Conservation (phyloP, 2,113 vertebrate species). For the Rhinopithecus roxellana region DNA sequence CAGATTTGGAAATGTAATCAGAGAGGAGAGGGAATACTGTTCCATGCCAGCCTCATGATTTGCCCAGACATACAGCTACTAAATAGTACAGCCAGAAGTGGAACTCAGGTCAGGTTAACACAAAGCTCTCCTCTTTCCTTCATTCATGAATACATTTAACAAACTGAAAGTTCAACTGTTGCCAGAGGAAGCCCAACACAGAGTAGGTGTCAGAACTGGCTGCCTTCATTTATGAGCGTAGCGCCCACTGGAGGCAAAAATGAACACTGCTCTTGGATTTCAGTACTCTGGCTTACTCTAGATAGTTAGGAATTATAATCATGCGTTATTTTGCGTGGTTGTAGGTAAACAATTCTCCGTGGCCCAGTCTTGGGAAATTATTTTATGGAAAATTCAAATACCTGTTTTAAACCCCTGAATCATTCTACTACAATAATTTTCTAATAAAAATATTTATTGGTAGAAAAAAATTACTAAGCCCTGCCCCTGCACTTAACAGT, state of each 20-base stretch:
- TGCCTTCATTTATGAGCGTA: background rate
- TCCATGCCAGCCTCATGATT: background rate
- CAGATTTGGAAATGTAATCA: slow-evolving; percentile 6
- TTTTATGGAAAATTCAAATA: background rate
- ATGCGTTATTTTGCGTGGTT: background rate
- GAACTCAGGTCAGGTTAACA: background rate
- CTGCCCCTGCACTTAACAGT: background rate
- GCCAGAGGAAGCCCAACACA: background rate
- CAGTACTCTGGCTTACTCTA: rapidly evolving
- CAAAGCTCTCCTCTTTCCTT: background rate
- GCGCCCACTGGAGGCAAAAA: background rate
- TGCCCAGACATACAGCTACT: background rate
- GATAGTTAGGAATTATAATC: background rate
- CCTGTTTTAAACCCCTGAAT: background rate
- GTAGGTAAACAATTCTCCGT: background rate
- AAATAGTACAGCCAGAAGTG: background rate
- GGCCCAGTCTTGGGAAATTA: background rate
- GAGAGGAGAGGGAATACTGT: background rate
- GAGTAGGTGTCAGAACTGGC: background rate
- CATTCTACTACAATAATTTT: background rate
- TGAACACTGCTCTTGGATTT: background rate
- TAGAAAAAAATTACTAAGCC: background rate
- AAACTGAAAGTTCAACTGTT: background rate
- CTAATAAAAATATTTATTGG: background rate
- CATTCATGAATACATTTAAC: background rate